Evolutionary conservation across 1,140 invertebrate species (phyloP).

Genomic region (Lordiphosa clarofinis): DNA sequence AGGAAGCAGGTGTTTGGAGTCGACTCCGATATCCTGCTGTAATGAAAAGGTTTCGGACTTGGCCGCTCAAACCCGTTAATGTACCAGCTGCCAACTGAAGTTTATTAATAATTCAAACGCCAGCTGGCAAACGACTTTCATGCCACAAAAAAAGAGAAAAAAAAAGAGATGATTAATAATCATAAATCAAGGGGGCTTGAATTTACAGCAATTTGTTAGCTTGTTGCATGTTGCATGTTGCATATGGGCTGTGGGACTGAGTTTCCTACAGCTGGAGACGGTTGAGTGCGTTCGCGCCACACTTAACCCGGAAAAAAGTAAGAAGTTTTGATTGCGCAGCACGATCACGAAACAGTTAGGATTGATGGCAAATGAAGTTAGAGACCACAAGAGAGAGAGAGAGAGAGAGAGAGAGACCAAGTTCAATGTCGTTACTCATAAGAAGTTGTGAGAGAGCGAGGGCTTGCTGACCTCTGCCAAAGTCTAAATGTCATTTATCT

Average conservation of each 20-base stretch:
- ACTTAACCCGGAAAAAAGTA: slow-evolving; percentile 19
- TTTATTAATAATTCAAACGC: neutral
- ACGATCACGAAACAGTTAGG: slow-evolving; percentile 25
- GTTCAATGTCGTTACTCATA: no score
- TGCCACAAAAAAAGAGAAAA: slow-evolving; percentile 3
- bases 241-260: slow-evolving; percentile 28
- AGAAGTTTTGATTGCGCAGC: slow-evolving; percentile 14
- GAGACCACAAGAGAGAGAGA: neutral
- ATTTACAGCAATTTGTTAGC: slow-evolving; percentile 44
- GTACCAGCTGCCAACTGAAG: neutral
- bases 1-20: no score
- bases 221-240: slow-evolving; percentile 39
- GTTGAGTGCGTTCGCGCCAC: slow-evolving; percentile 24
- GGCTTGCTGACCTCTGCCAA: neutral
- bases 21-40: no score
- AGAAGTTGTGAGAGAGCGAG: no score
- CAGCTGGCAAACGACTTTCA: no score
- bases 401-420: neutral
- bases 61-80: neutral
- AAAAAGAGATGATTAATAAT: slow-evolving; percentile 8
- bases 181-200: slow-evolving; percentile 16
- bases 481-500: no score
- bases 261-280: slow-evolving; percentile 40
- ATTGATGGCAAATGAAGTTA: slow-evolving; percentile 20
- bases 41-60: no score